Conservation (phyloP, 1,140 invertebrate genomes). For the Stegodyphus dumicola region DNA sequence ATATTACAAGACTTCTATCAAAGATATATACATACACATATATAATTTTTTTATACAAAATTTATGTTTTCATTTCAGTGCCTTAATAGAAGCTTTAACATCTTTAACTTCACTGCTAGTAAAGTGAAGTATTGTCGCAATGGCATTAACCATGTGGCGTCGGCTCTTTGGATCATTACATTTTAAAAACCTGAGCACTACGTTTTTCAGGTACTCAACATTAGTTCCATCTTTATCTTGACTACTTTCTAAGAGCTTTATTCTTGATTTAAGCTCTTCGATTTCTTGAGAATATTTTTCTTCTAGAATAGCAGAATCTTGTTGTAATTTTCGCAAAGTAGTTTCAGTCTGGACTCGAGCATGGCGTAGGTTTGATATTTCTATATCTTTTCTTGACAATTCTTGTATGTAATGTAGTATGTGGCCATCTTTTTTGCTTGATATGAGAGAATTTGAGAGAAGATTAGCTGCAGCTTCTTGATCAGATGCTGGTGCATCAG, state of each 20-base stretch:
- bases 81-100: conserved; percentile 30
- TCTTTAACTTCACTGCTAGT: conserved; percentile 76
- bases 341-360: conserved; percentile 79
- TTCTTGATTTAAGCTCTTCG: conserved; percentile 70
- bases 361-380: conserved; percentile 79
- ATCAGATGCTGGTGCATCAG: no score
- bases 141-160: conserved; percentile 88
- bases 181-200: conserved; percentile 84
- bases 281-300: conserved; percentile 74
- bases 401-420: conserved; percentile 88
- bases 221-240: conserved; percentile 86
- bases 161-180: conserved; percentile 77
- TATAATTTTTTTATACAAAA: neutral
- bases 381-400: conserved; percentile 82
- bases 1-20: no score
- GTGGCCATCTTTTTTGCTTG: conserved; percentile 52
- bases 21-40: no score
- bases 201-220: conserved; percentile 91
- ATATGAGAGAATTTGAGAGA: conserved; percentile 32
- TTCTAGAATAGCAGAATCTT: conserved; percentile 72
- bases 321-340: conserved; percentile 75
- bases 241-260: conserved; percentile 78
- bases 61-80: neutral
- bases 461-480: conserved; percentile 24
- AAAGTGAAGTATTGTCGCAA: conserved; percentile 85